These are phyloP conservation scores for Plotosus lineatus DNA, from an alignment of 2,113 vertebrate genomes.

Conservation along the genomic window DNA sequence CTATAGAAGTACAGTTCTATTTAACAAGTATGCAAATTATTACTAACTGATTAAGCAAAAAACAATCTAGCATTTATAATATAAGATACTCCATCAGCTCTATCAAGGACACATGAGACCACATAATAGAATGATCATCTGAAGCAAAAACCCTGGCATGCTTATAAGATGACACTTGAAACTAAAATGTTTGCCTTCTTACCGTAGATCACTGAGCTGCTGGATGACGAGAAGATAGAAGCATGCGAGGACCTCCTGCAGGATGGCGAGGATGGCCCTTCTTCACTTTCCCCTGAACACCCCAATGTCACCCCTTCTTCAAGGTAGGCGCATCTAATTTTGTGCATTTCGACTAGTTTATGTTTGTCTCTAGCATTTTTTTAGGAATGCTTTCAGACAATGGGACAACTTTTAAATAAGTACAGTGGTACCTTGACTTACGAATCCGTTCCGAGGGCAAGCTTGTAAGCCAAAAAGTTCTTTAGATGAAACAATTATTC, in stretches of 20 bases:
- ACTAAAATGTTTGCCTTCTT: slow-evolving; percentile 13
- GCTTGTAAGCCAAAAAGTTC: no score
- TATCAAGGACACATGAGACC: not conserved
- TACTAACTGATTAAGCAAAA: not conserved
- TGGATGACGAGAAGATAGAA: slow-evolving; percentile 92
- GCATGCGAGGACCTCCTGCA: slow-evolving; percentile 90
- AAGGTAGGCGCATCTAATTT: slow-evolving; percentile 48
- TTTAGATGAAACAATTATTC: no score
- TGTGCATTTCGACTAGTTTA: not conserved
- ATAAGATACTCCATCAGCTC: not conserved
- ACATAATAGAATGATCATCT: not conserved
- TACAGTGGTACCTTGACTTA: no score
- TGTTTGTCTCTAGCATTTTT: not conserved
- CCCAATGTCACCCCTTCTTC: slow-evolving; percentile 49
- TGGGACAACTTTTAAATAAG: no score
- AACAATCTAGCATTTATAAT: not conserved
- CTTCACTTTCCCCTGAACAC: slow-evolving; percentile 43
- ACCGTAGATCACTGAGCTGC: slow-evolving; percentile 86
- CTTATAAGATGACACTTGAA: not conserved
- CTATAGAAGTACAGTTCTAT: no score
- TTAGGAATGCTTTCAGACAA: no score
- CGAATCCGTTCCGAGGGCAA: no score
- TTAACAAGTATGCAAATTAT: no score
- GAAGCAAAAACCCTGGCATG: not conserved
- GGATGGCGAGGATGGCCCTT: slow-evolving; percentile 81